phyloP scores from a whole-genome alignment of 2,888 invertebrate genomes.

The Electrophaes corylata region DNA sequence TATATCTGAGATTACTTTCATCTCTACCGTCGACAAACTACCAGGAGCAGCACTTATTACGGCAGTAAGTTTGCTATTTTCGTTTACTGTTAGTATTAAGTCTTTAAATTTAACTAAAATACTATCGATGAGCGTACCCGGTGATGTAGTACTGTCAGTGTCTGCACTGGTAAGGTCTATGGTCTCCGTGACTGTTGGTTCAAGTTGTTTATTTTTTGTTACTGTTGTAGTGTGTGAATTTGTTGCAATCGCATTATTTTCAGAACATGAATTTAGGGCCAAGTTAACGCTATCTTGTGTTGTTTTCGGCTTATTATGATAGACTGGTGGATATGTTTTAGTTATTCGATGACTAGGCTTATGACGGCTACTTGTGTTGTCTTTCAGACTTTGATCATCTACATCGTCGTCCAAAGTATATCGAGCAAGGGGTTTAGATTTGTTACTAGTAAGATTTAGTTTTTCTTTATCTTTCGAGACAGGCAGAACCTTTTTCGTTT shows the following conservation, averaged over 20 bases:
- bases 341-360: neutral
- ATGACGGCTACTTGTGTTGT: neutral
- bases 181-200: neutral
- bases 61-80: slow-evolving; percentile 23
- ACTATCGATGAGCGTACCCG: neutral
- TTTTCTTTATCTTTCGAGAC: neutral
- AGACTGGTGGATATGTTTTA: neutral
- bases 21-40: slow-evolving; percentile 38
- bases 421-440: neutral
- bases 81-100: slow-evolving; percentile 19
- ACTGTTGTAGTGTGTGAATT: neutral
- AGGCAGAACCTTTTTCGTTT: neutral
- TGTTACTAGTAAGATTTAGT: neutral
- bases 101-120: slow-evolving; percentile 23
- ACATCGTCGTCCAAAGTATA: neutral
- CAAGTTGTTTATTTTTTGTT: neutral
- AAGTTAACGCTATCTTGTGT: neutral
- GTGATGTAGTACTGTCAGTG: neutral
- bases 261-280: neutral
- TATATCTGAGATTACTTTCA: slow-evolving; percentile 45
- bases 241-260: neutral
- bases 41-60: slow-evolving; percentile 34
- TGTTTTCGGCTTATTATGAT: neutral
- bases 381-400: neutral
- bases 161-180: neutral